Evolutionary conservation across 2,113 vertebrate species (phyloP).

Genomic region (Butorides virescens): DNA sequence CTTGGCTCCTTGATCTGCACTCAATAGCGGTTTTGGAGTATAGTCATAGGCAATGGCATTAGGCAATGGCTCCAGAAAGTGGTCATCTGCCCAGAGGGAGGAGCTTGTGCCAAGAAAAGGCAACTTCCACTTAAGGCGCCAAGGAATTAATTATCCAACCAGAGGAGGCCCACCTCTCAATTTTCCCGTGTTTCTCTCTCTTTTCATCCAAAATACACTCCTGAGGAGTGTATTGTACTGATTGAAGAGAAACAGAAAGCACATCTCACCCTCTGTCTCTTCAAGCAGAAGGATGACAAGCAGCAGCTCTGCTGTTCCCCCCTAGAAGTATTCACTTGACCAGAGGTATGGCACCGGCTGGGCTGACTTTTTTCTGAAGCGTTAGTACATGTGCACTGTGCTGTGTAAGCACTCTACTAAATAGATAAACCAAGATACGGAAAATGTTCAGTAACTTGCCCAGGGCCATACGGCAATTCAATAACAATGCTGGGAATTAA

Average conservation of each 20-base stretch:
- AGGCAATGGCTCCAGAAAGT: neutral
- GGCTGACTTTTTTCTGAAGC: neutral
- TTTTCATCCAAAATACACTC: neutral
- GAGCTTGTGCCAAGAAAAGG: neutral
- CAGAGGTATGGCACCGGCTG: neutral
- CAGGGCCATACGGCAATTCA: neutral
- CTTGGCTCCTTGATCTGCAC: neutral
- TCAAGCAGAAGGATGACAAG: neutral
- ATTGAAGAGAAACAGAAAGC: neutral
- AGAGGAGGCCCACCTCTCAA: neutral
- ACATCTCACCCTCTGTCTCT: neutral
- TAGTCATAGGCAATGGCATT: neutral
- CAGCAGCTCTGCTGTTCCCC: neutral
- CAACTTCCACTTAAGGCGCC: neutral
- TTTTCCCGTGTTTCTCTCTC: neutral
- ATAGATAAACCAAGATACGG: neutral
- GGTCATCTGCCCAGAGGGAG: neutral
- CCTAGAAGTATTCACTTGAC: neutral
- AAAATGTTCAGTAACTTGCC: slow-evolving; percentile 9
- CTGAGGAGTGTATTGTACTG: neutral
- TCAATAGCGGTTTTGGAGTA: neutral
- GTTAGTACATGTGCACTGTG: neutral
- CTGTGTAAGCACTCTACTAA: slow-evolving; percentile 11
- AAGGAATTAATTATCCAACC: neutral
- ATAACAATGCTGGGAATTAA: slow-evolving; percentile 38